Evolutionary conservation across 1,140 invertebrate genomes (phyloP), one percentile per base, ranked within the genome.

Genomic region (Aphelenchoides besseyi): DNA sequence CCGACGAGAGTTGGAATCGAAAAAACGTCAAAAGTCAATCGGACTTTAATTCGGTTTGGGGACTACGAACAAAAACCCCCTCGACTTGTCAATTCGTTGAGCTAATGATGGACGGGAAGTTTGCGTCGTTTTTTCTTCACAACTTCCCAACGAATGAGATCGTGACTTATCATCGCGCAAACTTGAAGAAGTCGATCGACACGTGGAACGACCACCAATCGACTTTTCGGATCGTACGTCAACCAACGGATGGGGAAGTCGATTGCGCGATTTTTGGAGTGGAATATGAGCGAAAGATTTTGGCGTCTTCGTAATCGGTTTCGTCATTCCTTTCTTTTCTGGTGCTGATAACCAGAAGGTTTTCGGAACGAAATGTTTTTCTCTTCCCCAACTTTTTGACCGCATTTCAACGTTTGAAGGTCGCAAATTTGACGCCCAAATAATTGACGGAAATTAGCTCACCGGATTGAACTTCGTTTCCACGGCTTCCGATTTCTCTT

Each of bases 401-500:
- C 12, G 41, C 12, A 48, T 48, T 48, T 12, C 41, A 48, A 48
- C 23, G 41, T n/a, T n/a, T n/a, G n/a, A n/a, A n/a, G n/a, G n/a
- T n/a, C n/a, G n/a, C n/a, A n/a, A n/a, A n/a, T n/a, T n/a, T n/a
- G n/a, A n/a, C n/a, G n/a, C n/a, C n/a, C n/a, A n/a, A n/a, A n/a
- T n/a, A n/a, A n/a, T n/a, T n/a, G n/a, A n/a, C n/a, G n/a, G n/a
- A n/a, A 48, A 33, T 8, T 8, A 5, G 23, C 55, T 74, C 26
- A 77, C 71, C 18, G 67, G 67, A 5, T 66, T 23, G 26, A 9
- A 76, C 68, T 70, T 72, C 18, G 69, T 16, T n/a, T 70, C 70
- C 12, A 28, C 26, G 67, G 5, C 29, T 5, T 5, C n/a, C 5
- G 5, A 5, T 5, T 70, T 68, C 5, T 8, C 3, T 23, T 70